Conservation (phyloP, 2,888 invertebrate species). For the Xanthorhoe designata region DNA sequence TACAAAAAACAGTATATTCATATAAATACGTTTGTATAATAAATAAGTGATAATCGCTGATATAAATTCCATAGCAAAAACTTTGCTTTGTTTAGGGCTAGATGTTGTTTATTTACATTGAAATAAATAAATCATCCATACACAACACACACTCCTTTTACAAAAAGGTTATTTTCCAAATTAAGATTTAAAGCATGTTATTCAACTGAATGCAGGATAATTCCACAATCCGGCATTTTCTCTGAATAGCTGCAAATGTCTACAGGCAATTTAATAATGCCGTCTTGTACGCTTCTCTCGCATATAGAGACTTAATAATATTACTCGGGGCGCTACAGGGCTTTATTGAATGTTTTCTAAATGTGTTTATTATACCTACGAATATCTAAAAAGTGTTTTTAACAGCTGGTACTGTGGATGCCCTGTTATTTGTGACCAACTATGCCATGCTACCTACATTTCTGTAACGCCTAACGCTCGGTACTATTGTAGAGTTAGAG, state of each 20-base stretch:
- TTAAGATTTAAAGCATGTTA: background rate
- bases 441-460: no score
- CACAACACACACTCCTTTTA: no score
- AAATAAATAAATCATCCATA: no score
- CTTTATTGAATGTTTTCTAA: slow-evolving; percentile 28
- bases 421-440: no score
- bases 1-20: no score
- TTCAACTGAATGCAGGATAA: slow-evolving; percentile 45
- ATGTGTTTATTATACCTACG: background rate
- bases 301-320: slow-evolving; percentile 61
- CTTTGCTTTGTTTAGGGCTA: no score
- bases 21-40: no score
- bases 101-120: background rate
- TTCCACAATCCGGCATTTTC: slow-evolving; percentile 56
- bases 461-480: no score
- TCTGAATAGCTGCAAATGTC: slow-evolving; percentile 62
- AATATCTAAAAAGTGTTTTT: background rate
- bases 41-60: no score
- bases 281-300: slow-evolving; percentile 50
- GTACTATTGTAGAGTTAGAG: no score
- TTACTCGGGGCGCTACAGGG: slow-evolving; percentile 43
- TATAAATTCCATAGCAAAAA: no score
- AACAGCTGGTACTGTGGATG: background rate
- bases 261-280: slow-evolving; percentile 72
- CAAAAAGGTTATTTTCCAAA: background rate